A percentile compares a stretch with the other conserved stretches of the same genome.
Conservation (phyloP, 2,888 invertebrate genomes). For the Harpalus rufipes region DNA sequence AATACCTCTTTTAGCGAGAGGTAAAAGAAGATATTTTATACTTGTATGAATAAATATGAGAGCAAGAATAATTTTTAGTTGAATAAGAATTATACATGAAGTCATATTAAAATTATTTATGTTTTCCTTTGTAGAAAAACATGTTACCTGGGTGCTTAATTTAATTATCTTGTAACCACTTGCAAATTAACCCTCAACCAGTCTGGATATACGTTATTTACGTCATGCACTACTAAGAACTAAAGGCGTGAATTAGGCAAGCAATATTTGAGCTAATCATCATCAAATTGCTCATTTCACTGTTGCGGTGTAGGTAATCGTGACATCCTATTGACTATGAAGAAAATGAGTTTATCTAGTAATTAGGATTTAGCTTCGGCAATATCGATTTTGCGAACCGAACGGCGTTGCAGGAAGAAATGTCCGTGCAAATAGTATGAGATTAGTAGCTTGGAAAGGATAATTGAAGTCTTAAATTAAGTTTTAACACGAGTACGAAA, state of each 20-base stretch:
- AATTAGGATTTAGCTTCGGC: conserved; percentile 25
- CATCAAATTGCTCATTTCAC: conserved; percentile 18
- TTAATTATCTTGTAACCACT: conserved; percentile 11
- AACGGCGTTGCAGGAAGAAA: background rate
- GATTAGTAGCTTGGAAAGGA: conserved; percentile 23
- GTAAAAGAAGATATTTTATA: too few species aligned
- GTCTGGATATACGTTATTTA: conserved; percentile 11
- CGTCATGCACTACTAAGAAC: background rate
- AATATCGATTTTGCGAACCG: conserved; percentile 1
- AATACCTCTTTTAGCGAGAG: too few species aligned
- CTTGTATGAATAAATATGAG: background rate
- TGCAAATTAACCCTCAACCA: background rate
- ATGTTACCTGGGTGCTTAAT: conserved; percentile 29
- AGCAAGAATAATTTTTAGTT: background rate
- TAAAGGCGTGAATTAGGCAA: background rate
- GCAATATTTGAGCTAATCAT: conserved; percentile 3
- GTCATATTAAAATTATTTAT: conserved; percentile 2
- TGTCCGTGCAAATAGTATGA: conserved; percentile 3
- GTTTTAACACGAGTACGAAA: background rate
- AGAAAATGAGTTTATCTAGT: conserved; percentile 31
- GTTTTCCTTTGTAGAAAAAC: background rate
- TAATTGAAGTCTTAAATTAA: conserved; percentile 55
- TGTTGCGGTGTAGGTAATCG: conserved; percentile 20
- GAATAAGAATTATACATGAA: conserved; percentile 20
- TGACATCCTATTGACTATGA: conserved; percentile 33